Base-by-base conservation (phyloP, 35 echinoderm and acorn worm species). In the Apostichopus californicus region DNA sequence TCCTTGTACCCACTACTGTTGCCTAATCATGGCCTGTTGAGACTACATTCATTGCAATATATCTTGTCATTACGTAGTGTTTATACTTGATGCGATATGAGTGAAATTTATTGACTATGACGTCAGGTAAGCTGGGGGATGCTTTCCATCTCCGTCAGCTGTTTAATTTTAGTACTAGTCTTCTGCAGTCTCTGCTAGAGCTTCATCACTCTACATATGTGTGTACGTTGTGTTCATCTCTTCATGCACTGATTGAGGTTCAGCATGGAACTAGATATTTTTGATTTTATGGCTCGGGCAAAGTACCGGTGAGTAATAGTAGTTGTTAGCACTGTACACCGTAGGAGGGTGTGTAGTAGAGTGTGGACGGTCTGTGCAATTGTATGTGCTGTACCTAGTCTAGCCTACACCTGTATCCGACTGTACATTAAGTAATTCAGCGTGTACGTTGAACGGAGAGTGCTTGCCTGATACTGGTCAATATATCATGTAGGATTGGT, bases 131-230 rank as follows among this genome's bases (percentile, higher is more conserved):
- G 25, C 10, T 55, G 28, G 52, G 34, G 25, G 80, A 83, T 83
- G 80, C 55, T 55, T 83, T 83, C 55, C 52, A 46, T 53, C 80
- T 10, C 55, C 17, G 80, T 83, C 80, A 83, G 80, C 80, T 83
- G 80, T 83, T 68, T 68, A 68, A 68, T 68, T 68, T 68, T 68
- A 68, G 64, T 68, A 68, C 64, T 65, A 8, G 14, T 68, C 64
- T 4, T 68, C 8, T 68, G 64, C 64, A 68, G 11, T 18, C 11
- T 68, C 34, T 46, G 34, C 34, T 46, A 46, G 34, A 46, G 34
- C 34, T 46, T 46, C 34, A 46, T 46, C 34, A 46, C 34, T 46
- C 1, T 46, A 46, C 34, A 46, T 46, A 2, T 3, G 34, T 46
- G 34, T 46, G 34, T 46, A 46, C 34, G 34, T 46, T 46, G 34